These are phyloP conservation scores for Ascidia mentula DNA, from an alignment of 23 tunicate species.

Conservation along the genomic window DNA sequence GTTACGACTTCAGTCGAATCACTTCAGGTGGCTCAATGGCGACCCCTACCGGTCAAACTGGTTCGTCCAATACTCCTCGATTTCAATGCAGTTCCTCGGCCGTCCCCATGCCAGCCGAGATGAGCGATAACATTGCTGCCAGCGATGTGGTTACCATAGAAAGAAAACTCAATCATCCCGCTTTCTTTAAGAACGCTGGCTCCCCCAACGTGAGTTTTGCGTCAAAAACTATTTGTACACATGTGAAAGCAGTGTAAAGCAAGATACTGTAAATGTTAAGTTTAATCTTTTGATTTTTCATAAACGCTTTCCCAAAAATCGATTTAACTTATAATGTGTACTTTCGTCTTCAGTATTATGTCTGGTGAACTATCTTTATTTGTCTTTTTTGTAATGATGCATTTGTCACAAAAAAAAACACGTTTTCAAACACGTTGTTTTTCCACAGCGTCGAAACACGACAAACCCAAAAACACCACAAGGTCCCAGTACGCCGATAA, in stretches of 20 bases:
- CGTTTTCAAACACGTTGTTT: neutral
- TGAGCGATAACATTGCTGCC: slow-evolving; percentile 52
- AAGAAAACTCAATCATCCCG: slow-evolving; percentile 53
- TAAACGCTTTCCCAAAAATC: too few species aligned
- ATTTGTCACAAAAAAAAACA: too few species aligned
- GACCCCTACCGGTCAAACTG: slow-evolving; percentile 9
- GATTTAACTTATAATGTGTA: too few species aligned
- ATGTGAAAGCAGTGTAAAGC: too few species aligned
- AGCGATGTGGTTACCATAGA: slow-evolving; percentile 74
- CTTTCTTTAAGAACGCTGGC: neutral
- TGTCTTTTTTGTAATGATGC: too few species aligned
- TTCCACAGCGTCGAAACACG: slow-evolving; percentile 7
- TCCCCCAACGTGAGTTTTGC: slow-evolving; percentile 55
- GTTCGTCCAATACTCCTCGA: neutral
- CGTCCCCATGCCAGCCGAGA: slow-evolving; percentile 26
- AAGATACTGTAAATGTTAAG: too few species aligned
- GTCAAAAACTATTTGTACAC: too few species aligned
- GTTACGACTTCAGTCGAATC: slow-evolving; percentile 19
- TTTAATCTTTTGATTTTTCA: too few species aligned
- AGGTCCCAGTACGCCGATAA: slow-evolving; percentile 35
- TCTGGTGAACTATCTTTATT: too few species aligned
- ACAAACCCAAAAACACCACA: slow-evolving; percentile 24
- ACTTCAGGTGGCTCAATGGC: neutral
- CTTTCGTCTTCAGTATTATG: too few species aligned
- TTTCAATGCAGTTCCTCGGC: slow-evolving; percentile 15